Percentiles rank a stretch among this genome's conserved stretches.
These are phyloP conservation scores for Calliopsis andreniformis DNA, from an alignment of 1,140 invertebrate genomes.

Conservation along the genomic window DNA sequence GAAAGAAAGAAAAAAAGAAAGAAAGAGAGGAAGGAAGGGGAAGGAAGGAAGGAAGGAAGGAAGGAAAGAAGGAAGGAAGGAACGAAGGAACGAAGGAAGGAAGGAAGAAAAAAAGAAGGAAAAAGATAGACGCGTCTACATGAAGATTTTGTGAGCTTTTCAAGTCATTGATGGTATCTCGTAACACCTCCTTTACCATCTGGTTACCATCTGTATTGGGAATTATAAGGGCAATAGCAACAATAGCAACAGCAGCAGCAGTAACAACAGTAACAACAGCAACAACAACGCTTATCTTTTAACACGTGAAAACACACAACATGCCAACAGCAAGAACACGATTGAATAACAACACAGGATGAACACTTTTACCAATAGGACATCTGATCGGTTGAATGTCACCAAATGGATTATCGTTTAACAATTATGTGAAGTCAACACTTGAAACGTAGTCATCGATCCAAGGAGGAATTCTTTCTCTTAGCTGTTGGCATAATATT, in stretches of 20 bases:
- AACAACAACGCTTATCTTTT: too few species aligned
- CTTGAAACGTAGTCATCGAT: conserved; percentile 37
- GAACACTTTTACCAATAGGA: conserved; percentile 23
- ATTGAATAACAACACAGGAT: neutral
- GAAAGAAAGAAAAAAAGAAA: too few species aligned
- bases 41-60: too few species aligned
- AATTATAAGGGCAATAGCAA: neutral
- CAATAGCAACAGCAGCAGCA: too few species aligned
- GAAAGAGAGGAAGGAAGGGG: too few species aligned
- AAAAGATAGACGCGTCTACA: too few species aligned
- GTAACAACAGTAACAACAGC: too few species aligned
- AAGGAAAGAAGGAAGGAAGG: too few species aligned
- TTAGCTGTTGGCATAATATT: conserved; percentile 23
- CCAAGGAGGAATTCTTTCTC: conserved; percentile 38
- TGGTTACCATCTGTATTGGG: conserved; percentile 21
- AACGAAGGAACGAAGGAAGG: too few species aligned
- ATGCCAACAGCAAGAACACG: conserved; percentile 22
- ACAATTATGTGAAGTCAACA: conserved; percentile 46
- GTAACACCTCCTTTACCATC: neutral
- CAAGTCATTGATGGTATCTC: neutral
- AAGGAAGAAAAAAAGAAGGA: too few species aligned
- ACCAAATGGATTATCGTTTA: conserved; percentile 44
- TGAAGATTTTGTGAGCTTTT: neutral
- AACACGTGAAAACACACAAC: conserved; percentile 34
- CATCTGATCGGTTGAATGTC: conserved; percentile 18